Evolutionary conservation across 2,888 invertebrate genomes (phyloP).

Genomic region (Pteria penguin): DNA sequence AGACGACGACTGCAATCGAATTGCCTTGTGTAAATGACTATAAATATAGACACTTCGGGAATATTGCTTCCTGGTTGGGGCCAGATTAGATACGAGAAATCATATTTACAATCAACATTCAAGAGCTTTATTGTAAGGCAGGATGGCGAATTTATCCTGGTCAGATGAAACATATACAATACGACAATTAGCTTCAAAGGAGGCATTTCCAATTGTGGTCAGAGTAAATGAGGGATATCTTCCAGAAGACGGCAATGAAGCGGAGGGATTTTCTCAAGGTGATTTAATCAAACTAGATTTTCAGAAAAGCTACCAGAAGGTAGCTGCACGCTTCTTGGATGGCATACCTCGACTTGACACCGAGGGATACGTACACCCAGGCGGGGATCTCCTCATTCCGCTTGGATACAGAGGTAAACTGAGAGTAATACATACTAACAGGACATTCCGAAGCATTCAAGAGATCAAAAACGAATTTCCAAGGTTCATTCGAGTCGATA

Average conservation of each 20-base stretch:
- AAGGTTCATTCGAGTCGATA: conserved; percentile 20
- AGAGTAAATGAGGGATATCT: conserved; percentile 32
- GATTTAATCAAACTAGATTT: conserved; percentile 38
- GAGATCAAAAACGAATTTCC: conserved; percentile 31
- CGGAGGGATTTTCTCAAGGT: conserved; percentile 36
- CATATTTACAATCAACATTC: no score
- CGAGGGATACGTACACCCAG: conserved; percentile 20
- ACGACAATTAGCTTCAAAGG: conserved; percentile 8
- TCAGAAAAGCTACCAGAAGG: conserved; percentile 29
- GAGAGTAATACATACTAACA: conserved; percentile 8
- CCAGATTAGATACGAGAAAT: no score
- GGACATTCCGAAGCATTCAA: conserved; percentile 3
- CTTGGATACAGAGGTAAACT: conserved; percentile 39
- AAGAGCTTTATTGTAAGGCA: no score
- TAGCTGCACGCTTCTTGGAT: conserved; percentile 9
- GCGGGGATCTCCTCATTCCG: conserved; percentile 31
- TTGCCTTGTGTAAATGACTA: no score
- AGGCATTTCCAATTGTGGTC: conserved; percentile 26
- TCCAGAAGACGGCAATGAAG: conserved; percentile 10
- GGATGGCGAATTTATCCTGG: conserved; percentile 18
- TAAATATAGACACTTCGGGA: no score
- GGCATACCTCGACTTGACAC: background rate
- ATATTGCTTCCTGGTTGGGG: no score
- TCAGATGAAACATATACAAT: conserved; percentile 26
- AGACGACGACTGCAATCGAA: no score